Base-by-base conservation (phyloP, 1,140 invertebrate genomes). In the Drosophila subobscura region DNA sequence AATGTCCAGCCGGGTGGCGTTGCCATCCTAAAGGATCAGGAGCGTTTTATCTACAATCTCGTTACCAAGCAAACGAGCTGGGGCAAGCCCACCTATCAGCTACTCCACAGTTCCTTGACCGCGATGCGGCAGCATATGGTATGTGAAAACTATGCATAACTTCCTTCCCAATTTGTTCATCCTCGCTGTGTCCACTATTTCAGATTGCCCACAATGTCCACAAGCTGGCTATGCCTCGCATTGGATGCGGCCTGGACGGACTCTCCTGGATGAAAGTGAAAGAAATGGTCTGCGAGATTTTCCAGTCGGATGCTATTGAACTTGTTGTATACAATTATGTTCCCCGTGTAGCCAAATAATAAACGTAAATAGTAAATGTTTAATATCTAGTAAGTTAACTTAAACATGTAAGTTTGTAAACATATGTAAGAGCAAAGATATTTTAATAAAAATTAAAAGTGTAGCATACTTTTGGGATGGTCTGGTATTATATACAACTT, bases 241-340 rank as follows among this genome's bases (percentile, higher is more conserved):
- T 95, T 59, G 94, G 94, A 2, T 95, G 94, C 90, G 94, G 94
- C 4, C 75, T 95, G 23, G 94, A 95, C 73, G 77, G 92, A 6
- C 81, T 95, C 2, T 83, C 93, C 47, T 95, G 94, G 94, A 53
- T 60, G 1, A 90, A 92, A 64, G 94, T 95, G 0, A 92, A 92
- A 64, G 68, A 89, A 12, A 90, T 93, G 64, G 68, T 95, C 0
- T 77, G 91, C 46, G 91, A 92, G 66, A 72, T 93, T 3, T 95
- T 95, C 74, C 14, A 70, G 46, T 81, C 92, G 40, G 79, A 90
- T 61, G 64, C 81, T 16, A 61, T 92, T 41, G 81, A 93, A 49
- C 91, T 94, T 44, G 68, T 81, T 5, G 90, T 94, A 5, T 94
- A 93, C 77, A 92, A 92, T 81, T 92, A 92, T 76, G 63, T 54